Evolutionary conservation across 2,113 vertebrate genomes (phyloP), one percentile per base, ranked within the genome.

Genomic region (Erpornis zantholeuca): DNA sequence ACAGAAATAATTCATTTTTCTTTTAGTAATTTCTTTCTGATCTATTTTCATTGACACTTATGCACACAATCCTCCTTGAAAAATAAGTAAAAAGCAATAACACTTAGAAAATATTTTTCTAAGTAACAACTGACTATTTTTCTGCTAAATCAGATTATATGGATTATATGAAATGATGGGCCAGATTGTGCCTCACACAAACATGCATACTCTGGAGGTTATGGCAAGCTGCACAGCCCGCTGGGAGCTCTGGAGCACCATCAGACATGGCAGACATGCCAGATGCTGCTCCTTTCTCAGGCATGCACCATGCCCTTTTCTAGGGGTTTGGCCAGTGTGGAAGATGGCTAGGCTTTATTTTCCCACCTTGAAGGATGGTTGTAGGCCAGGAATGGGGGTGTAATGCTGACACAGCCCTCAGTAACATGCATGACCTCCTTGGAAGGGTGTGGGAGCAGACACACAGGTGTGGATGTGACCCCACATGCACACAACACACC

Each of bases 401-500:
- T 38, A 45, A 1, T 69, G 42, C 47, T 63, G 56, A 25, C 3
- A 8, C 22, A 38, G 36, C 7, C 35, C 56, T 66, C 69, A 16
- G 29, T 22, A 44, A 60, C 60, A 38, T 1, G 11, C 18, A 25
- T 0, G 0, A 33, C 15, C 0, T 0, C 64, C 56, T 36, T 59
- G 31, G 25, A 31, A 40, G 42, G 38, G 31, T 1, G 3, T 2
- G 2, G 73, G 44, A 75, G 25, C 16, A 24, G 33, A 11, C 8
- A 21, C 29, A 52, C 1, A 7, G 29, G 17, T 10, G 8, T 10
- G 25, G 6, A 17, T 36, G 27, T 65, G 49, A 15, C 31, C 25
- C 20, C 9, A 5, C 1, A 0, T 0, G 0, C 6, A 12, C 23
- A 5, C 24, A 36, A 4, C 24, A 36, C 25, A 4, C 17, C 27